phyloP scores from a whole-genome alignment of 2,797 vertebrate genomes.

The Australoheros facetus region DNA sequence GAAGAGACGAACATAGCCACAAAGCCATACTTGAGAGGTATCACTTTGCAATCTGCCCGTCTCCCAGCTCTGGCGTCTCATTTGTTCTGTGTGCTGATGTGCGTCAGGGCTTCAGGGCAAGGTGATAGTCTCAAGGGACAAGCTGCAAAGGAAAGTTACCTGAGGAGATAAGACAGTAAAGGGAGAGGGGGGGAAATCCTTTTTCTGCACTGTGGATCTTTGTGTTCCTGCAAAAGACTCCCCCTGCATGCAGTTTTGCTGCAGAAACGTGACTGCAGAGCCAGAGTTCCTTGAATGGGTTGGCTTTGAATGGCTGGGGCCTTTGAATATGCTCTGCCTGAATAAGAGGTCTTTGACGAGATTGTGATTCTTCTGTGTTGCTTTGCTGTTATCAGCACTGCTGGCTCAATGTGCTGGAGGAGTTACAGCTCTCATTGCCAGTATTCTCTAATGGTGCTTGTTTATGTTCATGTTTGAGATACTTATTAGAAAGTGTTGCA shows the following conservation, averaged over 20 bases:
- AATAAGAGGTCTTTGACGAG: constrained; percentile 64
- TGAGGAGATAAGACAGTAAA: constrained; percentile 74
- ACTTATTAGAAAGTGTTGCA: constrained; percentile 11
- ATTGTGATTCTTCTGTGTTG: constrained; percentile 57
- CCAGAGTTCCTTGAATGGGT: constrained; percentile 67
- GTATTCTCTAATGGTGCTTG: constrained; percentile 20
- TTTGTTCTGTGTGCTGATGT: constrained; percentile 86
- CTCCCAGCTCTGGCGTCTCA: constrained; percentile 76
- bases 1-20: constrained; percentile 66
- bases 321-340: constrained; percentile 60
- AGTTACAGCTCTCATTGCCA: constrained; percentile 3
- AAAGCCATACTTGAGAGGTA: constrained; percentile 81
- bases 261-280: constrained; percentile 65
- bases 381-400: constrained; percentile 44
- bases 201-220: constrained; percentile 62
- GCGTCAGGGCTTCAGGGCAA: constrained; percentile 82
- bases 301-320: constrained; percentile 55
- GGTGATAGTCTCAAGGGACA: constrained; percentile 78
- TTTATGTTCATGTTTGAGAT: constrained; percentile 35
- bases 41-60: constrained; percentile 81
- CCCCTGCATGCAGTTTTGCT: constrained; percentile 61
- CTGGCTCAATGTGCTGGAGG: constrained; percentile 29
- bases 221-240: constrained; percentile 69
- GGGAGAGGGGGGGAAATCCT: constrained; percentile 7
- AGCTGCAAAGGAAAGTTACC: constrained; percentile 78